These are phyloP conservation scores for Acronicta aceris DNA, from an alignment of 2,888 invertebrate species.

Conservation along the genomic window DNA sequence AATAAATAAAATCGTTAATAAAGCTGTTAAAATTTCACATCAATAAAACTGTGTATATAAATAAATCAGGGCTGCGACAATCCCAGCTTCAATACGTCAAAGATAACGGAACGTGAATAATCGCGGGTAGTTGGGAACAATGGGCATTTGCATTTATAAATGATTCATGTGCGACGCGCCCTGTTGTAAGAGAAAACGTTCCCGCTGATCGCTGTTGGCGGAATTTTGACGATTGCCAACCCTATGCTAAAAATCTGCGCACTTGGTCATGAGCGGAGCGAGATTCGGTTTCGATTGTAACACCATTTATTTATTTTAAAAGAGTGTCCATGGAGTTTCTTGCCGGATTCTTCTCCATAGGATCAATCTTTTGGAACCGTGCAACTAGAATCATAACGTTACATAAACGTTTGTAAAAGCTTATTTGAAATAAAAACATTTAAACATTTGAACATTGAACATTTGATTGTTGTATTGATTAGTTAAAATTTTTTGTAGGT, in stretches of 20 bases:
- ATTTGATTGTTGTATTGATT: too few relatives aligned
- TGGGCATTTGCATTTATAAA: slow-evolving; percentile 83
- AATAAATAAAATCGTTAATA: slow-evolving; percentile 56
- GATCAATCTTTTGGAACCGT: too few relatives aligned
- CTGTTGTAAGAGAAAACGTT: slow-evolving; percentile 77
- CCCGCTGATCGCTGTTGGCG: slow-evolving; percentile 62
- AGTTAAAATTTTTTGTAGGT: too few relatives aligned
- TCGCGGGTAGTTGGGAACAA: slow-evolving; percentile 78
- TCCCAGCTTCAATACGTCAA: slow-evolving; percentile 72
- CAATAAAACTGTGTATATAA: slow-evolving; percentile 59
- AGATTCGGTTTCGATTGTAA: not conserved
- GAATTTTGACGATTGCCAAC: slow-evolving; percentile 71
- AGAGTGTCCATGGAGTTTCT: too few relatives aligned
- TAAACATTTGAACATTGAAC: too few relatives aligned
- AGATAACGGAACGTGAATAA: slow-evolving; percentile 81
- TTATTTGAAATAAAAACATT: too few relatives aligned
- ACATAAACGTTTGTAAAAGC: too few relatives aligned
- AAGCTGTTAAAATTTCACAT: slow-evolving; percentile 58
- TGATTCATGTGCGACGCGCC: slow-evolving; percentile 77
- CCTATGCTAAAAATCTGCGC: slow-evolving; percentile 49
- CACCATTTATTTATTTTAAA: too few relatives aligned
- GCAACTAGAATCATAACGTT: too few relatives aligned
- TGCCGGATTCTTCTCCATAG: too few relatives aligned
- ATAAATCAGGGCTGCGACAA: slow-evolving; percentile 64
- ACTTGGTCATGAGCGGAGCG: slow-evolving; percentile 27